Conservation (phyloP, 2,888 invertebrate species). For the Cetonia aurata region DNA sequence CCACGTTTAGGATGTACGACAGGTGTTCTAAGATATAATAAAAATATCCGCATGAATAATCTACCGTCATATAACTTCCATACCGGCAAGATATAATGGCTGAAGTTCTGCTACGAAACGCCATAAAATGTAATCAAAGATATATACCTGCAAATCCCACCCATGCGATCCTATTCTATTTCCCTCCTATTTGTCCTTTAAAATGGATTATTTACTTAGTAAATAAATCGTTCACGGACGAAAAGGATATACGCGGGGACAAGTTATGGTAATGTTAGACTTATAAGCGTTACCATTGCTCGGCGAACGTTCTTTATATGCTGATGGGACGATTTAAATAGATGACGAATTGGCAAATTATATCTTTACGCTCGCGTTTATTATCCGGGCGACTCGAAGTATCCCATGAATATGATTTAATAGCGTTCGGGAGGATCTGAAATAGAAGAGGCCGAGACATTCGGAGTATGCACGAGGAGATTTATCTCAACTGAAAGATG, state of each 20-base stretch:
- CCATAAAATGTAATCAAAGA: slow-evolving; percentile 12
- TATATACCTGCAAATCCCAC: background rate
- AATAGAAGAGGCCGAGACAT: slow-evolving; percentile 23
- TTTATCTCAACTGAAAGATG: slow-evolving; percentile 7
- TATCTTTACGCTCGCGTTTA: slow-evolving; percentile 33
- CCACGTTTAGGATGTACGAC: too few relatives aligned
- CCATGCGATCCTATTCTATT: background rate
- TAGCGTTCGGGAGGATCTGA: slow-evolving; percentile 14
- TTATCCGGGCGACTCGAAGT: slow-evolving; percentile 20
- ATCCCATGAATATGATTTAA: slow-evolving; percentile 33
- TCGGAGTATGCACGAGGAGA: slow-evolving; percentile 15
- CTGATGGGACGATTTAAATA: slow-evolving; percentile 28
- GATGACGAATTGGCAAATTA: slow-evolving; percentile 32
- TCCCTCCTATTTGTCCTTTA: background rate
- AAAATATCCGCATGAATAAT: too few relatives aligned
- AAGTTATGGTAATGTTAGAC: slow-evolving; percentile 23
- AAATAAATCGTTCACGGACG: slow-evolving; percentile 1
- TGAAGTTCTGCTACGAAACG: too few relatives aligned
- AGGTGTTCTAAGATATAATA: too few relatives aligned
- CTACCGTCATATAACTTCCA: too few relatives aligned
- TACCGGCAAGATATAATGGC: too few relatives aligned
- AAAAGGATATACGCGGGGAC: background rate
- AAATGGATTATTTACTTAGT: slow-evolving; percentile 19
- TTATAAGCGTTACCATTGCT: slow-evolving; percentile 21
- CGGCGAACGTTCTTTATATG: slow-evolving; percentile 22